Evolutionary conservation across 1,140 invertebrate genomes (phyloP), one percentile per base, ranked within the genome.

Genomic region (Tetramorium simillimum): DNA sequence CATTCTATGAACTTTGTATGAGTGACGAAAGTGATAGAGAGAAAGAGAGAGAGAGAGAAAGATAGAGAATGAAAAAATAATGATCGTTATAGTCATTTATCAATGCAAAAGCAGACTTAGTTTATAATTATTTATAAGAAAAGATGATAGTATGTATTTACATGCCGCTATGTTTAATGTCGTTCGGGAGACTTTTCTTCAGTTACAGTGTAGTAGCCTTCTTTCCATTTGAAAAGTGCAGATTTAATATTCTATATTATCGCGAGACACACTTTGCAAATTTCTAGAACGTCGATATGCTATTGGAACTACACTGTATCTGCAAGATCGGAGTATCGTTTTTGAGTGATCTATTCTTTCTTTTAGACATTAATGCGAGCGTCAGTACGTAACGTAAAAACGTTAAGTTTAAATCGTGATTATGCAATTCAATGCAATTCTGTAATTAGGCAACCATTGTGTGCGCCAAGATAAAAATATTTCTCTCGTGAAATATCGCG

Each of bases 11-110:
- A 82, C 67, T 51, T 75, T 63, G 65, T 33, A 70, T 53, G 87
- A 37, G 60, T 85, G 89, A 67, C 37, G 37, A 33, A 63, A 72
- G 18, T 3, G 65, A 60, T 10, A 65, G 65, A 60, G 53, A 88
- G 67, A 73, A 18, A 88, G 12, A 75, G 73, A 72, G n/a, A 80
- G 33, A 78, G 60, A 60, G 72, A 77, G 28, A 70, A 37, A 86
- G 33, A 78, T 51, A 67, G 21, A 75, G 76, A 86, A 80, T 51
- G 82, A 88, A 75, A 90, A 86, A 62, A 80, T 73, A 80, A 89
- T 80, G 78, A 77, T 92, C 63, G 76, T 92, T 93, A 91, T 93
- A 93, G 93, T 93, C 93, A 93, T 92, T 92, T 88, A 93, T 93
- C 93, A 93, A 93, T 93, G 92, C 93, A 93, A 33, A 93, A 91